phyloP scores from a whole-genome alignment of 2,888 invertebrate genomes.

The Tillus elongatus region DNA sequence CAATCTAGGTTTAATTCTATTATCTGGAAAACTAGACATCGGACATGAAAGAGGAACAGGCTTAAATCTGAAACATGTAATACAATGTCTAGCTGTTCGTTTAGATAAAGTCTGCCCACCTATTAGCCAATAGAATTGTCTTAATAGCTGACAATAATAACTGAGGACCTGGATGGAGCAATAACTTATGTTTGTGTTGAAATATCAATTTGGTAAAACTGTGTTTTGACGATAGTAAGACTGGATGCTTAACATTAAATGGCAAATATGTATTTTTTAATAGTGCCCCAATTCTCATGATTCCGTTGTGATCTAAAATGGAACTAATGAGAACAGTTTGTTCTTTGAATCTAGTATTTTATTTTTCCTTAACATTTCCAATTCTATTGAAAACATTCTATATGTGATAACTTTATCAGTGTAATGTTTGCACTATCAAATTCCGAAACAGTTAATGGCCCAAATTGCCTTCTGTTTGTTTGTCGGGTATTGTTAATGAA shows the following conservation, averaged over 20 bases:
- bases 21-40: background rate
- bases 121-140: background rate
- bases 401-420: constrained; percentile 7
- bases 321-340: background rate
- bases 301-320: background rate
- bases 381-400: background rate
- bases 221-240: background rate
- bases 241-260: background rate
- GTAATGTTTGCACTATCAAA: background rate
- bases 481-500: constrained; percentile 6
- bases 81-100: background rate
- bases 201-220: background rate
- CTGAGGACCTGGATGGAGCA: background rate
- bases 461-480: background rate
- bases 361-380: background rate
- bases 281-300: background rate
- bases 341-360: background rate
- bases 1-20: background rate
- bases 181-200: background rate
- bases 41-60: too few species aligned
- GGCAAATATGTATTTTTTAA: background rate
- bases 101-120: background rate
- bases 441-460: constrained; percentile 5
- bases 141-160: background rate
- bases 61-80: background rate